Conservation (phyloP, 64 coral and sea anemone species). For the Montipora efflorescens region DNA sequence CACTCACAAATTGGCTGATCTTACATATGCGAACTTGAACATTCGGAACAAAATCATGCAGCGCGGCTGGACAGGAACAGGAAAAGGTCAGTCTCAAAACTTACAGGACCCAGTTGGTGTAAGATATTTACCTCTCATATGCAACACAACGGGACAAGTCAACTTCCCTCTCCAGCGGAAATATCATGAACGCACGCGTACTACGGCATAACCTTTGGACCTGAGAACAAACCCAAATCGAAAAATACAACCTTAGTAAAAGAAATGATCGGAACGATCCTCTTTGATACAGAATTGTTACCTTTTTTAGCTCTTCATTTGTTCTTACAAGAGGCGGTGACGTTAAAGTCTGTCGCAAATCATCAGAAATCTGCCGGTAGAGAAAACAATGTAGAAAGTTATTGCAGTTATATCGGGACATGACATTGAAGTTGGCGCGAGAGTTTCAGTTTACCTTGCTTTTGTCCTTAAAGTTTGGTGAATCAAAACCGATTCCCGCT, state of each 20-base stretch:
- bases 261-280: not conserved
- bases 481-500: constrained; percentile 80
- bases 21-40: too few relatives aligned
- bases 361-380: constrained; percentile 69
- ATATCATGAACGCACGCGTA: constrained; percentile 89
- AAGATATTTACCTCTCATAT: constrained; percentile 78
- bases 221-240: not conserved
- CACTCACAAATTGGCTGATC: too few relatives aligned
- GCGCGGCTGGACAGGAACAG: not conserved
- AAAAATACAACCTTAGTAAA: not conserved
- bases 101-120: not conserved
- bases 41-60: too few relatives aligned
- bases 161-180: constrained; percentile 78
- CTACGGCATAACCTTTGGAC: constrained; percentile 82
- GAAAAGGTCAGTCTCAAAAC: too few relatives aligned
- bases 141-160: constrained; percentile 83
- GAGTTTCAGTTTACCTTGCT: constrained; percentile 68
- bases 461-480: constrained; percentile 70
- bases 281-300: not conserved
- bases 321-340: constrained; percentile 61
- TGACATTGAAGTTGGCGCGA: too few relatives aligned
- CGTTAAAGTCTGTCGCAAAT: constrained; percentile 79
- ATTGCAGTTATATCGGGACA: too few relatives aligned
- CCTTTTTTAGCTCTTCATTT: constrained; percentile 78
- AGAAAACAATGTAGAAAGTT: not conserved